A percentile compares a stretch with the other conserved stretches of the same genome.
Conservation (phyloP, 2,113 vertebrate species). For the Burhinus oedicnemus region DNA sequence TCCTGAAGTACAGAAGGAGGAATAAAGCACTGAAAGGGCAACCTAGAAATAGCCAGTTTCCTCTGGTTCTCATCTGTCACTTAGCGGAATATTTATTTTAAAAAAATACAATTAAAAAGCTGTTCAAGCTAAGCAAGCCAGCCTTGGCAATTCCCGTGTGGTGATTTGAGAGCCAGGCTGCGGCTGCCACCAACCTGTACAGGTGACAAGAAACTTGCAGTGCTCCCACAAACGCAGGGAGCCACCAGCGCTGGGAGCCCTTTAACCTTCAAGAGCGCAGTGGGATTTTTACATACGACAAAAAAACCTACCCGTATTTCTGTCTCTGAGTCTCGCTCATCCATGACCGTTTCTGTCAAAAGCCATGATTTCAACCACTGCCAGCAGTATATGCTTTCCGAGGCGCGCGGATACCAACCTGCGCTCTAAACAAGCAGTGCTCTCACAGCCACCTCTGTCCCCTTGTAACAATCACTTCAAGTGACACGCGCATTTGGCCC, state of each 20-base stretch:
- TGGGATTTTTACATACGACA: neutral
- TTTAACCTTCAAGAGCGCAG: neutral
- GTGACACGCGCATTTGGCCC: conserved; percentile 86
- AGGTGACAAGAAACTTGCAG: neutral
- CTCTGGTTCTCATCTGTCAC: too few relatives aligned
- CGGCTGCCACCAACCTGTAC: neutral
- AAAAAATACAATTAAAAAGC: too few relatives aligned
- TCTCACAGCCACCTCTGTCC: conserved; percentile 1
- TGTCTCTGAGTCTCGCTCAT: conserved; percentile 3
- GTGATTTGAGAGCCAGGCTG: neutral
- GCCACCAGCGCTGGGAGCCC: neutral
- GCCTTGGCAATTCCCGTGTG: too few relatives aligned
- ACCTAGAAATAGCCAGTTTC: too few relatives aligned
- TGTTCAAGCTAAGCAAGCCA: too few relatives aligned
- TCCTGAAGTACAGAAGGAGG: too few relatives aligned
- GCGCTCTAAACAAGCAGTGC: neutral
- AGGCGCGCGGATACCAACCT: neutral
- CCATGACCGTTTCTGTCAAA: conserved; percentile 49
- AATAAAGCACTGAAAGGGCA: too few relatives aligned
- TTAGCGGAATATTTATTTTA: too few relatives aligned
- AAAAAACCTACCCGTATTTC: neutral
- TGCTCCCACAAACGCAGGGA: neutral
- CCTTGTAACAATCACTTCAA: conserved; percentile 73
- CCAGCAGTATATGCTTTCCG: neutral
- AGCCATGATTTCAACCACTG: conserved; percentile 7